Evolutionary conservation across 1,140 invertebrate genomes (phyloP).

Genomic region (Tetragnatha versicolor): DNA sequence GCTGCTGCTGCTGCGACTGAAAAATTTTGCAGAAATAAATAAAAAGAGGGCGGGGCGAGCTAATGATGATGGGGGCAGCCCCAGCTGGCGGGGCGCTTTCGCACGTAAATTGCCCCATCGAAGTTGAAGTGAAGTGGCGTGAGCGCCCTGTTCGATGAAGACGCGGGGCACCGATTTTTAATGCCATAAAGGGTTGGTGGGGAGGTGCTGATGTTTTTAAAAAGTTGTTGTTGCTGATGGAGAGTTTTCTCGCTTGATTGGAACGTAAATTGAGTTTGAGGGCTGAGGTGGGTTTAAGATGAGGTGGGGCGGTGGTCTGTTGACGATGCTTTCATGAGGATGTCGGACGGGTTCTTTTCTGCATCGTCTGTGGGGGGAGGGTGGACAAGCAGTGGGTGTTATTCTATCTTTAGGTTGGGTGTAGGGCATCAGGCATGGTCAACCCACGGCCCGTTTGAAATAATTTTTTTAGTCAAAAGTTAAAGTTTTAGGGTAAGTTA

Average conservation of each 20-base stretch:
- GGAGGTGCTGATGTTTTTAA: constrained; percentile 16
- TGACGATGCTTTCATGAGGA: too few relatives aligned
- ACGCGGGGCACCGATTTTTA: neutral
- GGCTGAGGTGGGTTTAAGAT: neutral
- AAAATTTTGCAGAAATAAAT: neutral
- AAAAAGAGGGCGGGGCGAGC: neutral
- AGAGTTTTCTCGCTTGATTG: constrained; percentile 20
- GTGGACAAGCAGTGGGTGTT: too few relatives aligned
- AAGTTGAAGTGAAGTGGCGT: constrained; percentile 21
- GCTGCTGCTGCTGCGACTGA: neutral
- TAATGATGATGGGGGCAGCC: neutral
- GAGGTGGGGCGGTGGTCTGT: too few relatives aligned
- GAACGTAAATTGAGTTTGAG: constrained; percentile 42
- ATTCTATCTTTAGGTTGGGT: too few relatives aligned
- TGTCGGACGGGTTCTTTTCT: too few relatives aligned
- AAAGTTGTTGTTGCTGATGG: too few relatives aligned
- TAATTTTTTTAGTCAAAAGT: too few relatives aligned
- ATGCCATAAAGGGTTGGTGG: neutral
- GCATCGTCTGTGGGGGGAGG: too few relatives aligned
- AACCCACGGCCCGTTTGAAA: too few relatives aligned
- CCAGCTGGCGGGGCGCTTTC: constrained; percentile 37
- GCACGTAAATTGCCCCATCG: constrained; percentile 39
- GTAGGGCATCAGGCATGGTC: too few relatives aligned
- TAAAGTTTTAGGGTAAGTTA: too few relatives aligned
- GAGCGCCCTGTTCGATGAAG: neutral